Base-by-base conservation (phyloP, 2,797 vertebrate species). In the Oceanodroma leucorhoa region DNA sequence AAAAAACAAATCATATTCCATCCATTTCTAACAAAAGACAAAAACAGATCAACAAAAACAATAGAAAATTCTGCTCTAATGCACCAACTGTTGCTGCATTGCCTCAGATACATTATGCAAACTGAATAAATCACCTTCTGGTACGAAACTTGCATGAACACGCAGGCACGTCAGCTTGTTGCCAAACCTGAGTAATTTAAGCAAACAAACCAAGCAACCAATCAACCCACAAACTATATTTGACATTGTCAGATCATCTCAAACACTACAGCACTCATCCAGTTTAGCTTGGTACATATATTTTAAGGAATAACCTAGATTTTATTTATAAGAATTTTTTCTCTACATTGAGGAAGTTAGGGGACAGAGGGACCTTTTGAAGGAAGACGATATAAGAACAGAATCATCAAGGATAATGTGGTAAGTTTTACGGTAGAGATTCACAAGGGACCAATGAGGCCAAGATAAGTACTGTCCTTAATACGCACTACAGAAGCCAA, bases 91-190 rank as follows among this genome's bases (percentile, higher is more conserved):
- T 93, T 94, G 62, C 66, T 93, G 67, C 53, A 71, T 57, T 89
- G 77, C 70, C 60, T 90, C 83, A 86, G 58, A 81, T 29, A 45
- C 50, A 48, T 88, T 89, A 73, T 32, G 1, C 77, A 94, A 94
- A 81, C 61, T 72, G 89, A 93, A 88, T 83, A 93, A 73, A 94
- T 86, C 93, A 77, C 70, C 53, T 96, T 91, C 87, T 94, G 80
- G 73, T 82, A 84, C 82, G 77, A 92, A 93, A 71, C 90, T 94
- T 90, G 55, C 62, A 53, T 48, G 79, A 66, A 76, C 62, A 62
- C 43, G 87, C 88, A 66, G 62, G 90, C 85, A 62, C 13, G 7
- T 87, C 77, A 66, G 48, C 48, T n/a, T 76, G 58, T 88, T 93
- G 77, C 83, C 80, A 95, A 89, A 87, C 62, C 73, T 86, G 66